phyloP scores from a whole-genome alignment of 2,797 vertebrate species.

The Centropyge bicolor region DNA sequence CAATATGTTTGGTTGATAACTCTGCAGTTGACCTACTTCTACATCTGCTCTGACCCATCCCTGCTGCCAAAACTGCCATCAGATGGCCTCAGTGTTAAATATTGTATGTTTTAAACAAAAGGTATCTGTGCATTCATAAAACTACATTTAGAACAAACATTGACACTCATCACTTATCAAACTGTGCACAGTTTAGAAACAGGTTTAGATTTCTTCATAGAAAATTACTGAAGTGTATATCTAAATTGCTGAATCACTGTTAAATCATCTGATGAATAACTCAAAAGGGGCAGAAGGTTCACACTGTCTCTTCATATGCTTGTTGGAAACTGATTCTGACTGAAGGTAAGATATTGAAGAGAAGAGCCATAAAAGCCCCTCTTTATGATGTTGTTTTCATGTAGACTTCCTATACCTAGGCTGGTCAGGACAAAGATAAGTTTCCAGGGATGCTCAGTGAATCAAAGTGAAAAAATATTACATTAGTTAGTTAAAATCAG shows the following conservation, averaged over 20 bases:
- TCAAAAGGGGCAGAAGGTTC: neutral
- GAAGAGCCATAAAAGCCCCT: neutral
- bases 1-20: neutral
- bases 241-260: neutral
- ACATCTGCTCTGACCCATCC: neutral
- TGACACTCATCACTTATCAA: neutral
- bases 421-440: neutral
- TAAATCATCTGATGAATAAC: neutral
- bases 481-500: too few species aligned
- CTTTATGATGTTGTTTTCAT: neutral
- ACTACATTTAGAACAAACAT: neutral
- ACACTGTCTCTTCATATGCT: neutral
- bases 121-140: neutral
- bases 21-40: slow-evolving; percentile 20
- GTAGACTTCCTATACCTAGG: neutral
- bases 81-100: neutral
- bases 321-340: neutral
- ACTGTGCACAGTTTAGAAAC: neutral
- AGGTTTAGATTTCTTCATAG: neutral
- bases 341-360: neutral
- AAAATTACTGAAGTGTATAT: neutral
- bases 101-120: neutral
- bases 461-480: too few species aligned
- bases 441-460: too few species aligned
- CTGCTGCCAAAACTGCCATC: neutral